A percentile compares a stretch with the other conserved stretches of the same genome.
These are phyloP conservation scores for Characodon lateralis DNA, from an alignment of 2,797 vertebrate species.

Conservation along the genomic window DNA sequence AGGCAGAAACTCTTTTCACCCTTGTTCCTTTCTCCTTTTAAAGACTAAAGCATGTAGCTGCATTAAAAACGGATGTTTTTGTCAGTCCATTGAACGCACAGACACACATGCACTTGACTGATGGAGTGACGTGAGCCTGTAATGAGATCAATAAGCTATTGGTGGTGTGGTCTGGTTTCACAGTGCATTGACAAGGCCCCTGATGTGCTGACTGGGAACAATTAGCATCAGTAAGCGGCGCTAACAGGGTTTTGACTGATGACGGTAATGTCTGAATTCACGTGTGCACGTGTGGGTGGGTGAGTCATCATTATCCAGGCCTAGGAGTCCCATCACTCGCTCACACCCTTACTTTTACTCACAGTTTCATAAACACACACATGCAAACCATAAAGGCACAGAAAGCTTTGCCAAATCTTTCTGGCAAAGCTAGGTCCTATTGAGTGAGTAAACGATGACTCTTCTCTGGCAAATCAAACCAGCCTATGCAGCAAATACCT, in stretches of 20 bases:
- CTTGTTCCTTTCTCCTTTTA: neutral
- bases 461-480: slow-evolving; percentile 30
- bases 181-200: slow-evolving; percentile 61
- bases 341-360: slow-evolving; percentile 18
- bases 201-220: slow-evolving; percentile 68
- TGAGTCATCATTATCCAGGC: slow-evolving; percentile 66
- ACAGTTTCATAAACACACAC: slow-evolving; percentile 35
- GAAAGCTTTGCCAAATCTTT: slow-evolving; percentile 52
- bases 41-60: neutral
- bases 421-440: slow-evolving; percentile 44
- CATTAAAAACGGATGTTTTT: slow-evolving; percentile 1
- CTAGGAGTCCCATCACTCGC: slow-evolving; percentile 44
- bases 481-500: slow-evolving; percentile 20
- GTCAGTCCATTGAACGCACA: slow-evolving; percentile 13
- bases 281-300: slow-evolving; percentile 39
- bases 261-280: slow-evolving; percentile 55
- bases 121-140: slow-evolving; percentile 54
- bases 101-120: slow-evolving; percentile 28
- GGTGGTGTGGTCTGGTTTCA: slow-evolving; percentile 64
- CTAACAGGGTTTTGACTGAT: slow-evolving; percentile 68
- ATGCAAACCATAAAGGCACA: slow-evolving; percentile 33
- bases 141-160: slow-evolving; percentile 76
- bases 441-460: slow-evolving; percentile 49
- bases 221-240: slow-evolving; percentile 64
- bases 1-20: neutral